These are phyloP conservation scores for Brachypterus glaber DNA, from an alignment of 2,888 invertebrate genomes.

Conservation along the genomic window DNA sequence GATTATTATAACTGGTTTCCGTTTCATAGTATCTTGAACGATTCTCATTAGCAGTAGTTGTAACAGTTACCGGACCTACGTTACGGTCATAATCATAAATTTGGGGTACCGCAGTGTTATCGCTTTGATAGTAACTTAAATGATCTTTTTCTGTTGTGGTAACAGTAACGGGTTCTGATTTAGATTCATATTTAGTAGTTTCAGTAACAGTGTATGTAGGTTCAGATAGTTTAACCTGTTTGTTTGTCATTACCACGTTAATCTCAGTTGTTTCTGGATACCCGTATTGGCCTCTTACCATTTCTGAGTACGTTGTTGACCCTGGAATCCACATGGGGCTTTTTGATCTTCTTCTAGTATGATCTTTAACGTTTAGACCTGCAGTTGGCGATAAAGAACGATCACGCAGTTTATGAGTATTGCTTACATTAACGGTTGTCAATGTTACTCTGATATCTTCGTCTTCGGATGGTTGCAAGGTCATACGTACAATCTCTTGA, in stretches of 20 bases:
- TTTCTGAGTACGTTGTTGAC: conserved; percentile 69
- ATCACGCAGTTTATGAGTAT: neutral
- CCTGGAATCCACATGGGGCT: conserved; percentile 68
- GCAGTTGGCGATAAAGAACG: conserved; percentile 8
- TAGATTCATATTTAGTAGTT: neutral
- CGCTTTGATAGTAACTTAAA: conserved; percentile 1
- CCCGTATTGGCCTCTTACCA: conserved; percentile 53
- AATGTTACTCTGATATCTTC: neutral
- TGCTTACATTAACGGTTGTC: neutral
- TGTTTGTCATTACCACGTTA: neutral
- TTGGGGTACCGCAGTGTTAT: neutral
- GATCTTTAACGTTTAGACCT: conserved; percentile 10
- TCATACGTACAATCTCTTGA: conserved; percentile 2
- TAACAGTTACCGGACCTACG: no score
- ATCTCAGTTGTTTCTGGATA: conserved; percentile 11
- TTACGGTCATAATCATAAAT: no score
- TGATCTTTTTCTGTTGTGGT: conserved; percentile 4
- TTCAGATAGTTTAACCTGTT: neutral
- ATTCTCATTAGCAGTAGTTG: neutral
- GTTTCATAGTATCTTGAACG: neutral
- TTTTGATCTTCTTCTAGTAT: conserved; percentile 46
- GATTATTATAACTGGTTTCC: neutral
- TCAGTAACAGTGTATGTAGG: neutral
- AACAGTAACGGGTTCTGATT: conserved; percentile 9
- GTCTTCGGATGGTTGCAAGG: conserved; percentile 9